Evolutionary conservation across 2,113 vertebrate species (phyloP).

Genomic region (Limnothrissa miodon): DNA sequence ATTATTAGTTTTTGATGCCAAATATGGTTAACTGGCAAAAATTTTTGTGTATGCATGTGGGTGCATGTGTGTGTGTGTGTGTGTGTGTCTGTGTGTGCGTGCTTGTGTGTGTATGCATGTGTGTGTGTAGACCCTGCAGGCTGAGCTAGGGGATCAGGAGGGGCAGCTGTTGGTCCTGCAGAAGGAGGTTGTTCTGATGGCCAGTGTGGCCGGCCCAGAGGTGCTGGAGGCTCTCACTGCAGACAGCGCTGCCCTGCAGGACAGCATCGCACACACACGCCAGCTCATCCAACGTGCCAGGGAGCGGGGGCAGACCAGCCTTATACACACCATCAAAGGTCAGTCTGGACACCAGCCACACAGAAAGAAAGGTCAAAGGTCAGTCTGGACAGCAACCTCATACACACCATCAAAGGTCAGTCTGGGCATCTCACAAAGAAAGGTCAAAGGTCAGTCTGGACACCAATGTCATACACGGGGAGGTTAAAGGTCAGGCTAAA

Average conservation of each 20-base stretch:
- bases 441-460: too few species aligned
- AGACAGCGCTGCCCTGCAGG: conserved; percentile 61
- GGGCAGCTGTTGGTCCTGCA: conserved; percentile 75
- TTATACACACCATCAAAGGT: conserved; percentile 63
- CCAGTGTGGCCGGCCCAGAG: conserved; percentile 73
- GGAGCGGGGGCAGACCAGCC: conserved; percentile 79
- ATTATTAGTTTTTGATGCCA: too few species aligned
- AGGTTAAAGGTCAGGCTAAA: too few species aligned
- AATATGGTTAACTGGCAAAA: too few species aligned
- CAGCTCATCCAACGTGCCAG: conserved; percentile 83
- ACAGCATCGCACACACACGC: conserved; percentile 71
- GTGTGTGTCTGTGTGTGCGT: neutral
- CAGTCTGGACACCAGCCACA: too few species aligned
- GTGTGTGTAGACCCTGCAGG: conserved; percentile 74
- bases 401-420: too few species aligned
- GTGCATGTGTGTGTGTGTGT: neutral
- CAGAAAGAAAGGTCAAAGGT: conserved; percentile 77
- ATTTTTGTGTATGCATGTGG: neutral
- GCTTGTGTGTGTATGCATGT: conserved; percentile 8
- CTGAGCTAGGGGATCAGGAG: conserved; percentile 81
- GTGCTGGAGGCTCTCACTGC: conserved; percentile 76
- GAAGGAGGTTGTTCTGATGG: conserved; percentile 76
- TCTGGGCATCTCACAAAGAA: too few species aligned
- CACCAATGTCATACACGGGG: too few species aligned
- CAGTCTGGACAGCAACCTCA: conserved; percentile 34